These are phyloP conservation scores for Hydrotaea cyrtoneurina DNA, from an alignment of 2,888 invertebrate species.

Conservation along the genomic window DNA sequence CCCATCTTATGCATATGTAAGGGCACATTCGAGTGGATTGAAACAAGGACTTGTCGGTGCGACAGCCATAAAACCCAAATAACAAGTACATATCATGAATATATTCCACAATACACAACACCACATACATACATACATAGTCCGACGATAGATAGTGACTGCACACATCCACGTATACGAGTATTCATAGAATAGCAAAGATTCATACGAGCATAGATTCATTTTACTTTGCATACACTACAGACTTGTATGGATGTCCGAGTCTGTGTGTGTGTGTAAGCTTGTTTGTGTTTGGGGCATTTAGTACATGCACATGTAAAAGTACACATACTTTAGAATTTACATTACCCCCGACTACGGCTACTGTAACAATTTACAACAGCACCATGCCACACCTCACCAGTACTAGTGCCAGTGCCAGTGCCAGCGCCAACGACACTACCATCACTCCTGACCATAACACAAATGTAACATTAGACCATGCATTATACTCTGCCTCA, in stretches of 20 bases:
- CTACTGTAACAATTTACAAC: conserved; percentile 45
- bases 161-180: background rate
- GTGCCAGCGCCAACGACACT: background rate
- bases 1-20: background rate
- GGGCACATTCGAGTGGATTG: background rate
- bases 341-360: conserved; percentile 42
- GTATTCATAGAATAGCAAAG: conserved; percentile 22
- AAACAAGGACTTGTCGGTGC: conserved; percentile 44
- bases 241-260: background rate
- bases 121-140: too few relatives aligned
- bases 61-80: conserved; percentile 59
- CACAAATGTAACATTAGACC: conserved; percentile 58
- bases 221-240: conserved; percentile 39
- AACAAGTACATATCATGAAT: conserved; percentile 61
- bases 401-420: background rate
- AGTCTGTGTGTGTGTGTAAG: background rate
- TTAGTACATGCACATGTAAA: conserved; percentile 4
- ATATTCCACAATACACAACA: conserved; percentile 42
- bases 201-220: background rate
- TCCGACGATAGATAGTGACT: background rate
- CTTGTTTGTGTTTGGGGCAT: conserved; percentile 25
- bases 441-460: conserved; percentile 12
- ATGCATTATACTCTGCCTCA: conserved; percentile 38
- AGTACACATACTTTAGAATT: conserved; percentile 42
- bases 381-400: background rate